Percentiles rank a stretch among this genome's conserved stretches.
These are phyloP conservation scores for Ferdinandea cuprea DNA, from an alignment of 2,888 invertebrate species.

Conservation along the genomic window DNA sequence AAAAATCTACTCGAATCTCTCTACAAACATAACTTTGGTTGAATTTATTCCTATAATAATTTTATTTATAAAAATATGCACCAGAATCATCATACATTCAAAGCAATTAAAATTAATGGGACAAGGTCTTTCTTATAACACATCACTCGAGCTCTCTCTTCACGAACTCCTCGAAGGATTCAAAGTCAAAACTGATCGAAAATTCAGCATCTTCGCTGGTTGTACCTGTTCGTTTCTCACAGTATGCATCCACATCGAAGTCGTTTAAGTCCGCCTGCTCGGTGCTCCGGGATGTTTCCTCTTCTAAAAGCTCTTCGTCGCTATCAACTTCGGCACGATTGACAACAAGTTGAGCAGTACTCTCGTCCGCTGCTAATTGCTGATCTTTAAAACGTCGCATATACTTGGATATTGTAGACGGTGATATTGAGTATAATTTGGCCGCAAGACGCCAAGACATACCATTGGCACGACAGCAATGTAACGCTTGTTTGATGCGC, in stretches of 20 bases:
- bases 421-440: conserved; percentile 70
- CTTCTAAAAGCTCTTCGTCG: conserved; percentile 2
- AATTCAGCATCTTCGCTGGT: conserved; percentile 48
- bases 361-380: neutral
- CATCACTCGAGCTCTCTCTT: conserved; percentile 49
- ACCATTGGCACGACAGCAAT: conserved; percentile 73
- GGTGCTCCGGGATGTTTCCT: neutral
- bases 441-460: conserved; percentile 76
- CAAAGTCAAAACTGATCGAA: conserved; percentile 58
- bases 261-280: neutral
- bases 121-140: neutral
- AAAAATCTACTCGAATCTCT: neutral
- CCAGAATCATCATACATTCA: neutral
- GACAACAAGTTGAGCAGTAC: neutral
- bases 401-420: conserved; percentile 72
- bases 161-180: conserved; percentile 52
- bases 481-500: conserved; percentile 74
- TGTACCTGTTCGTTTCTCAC: neutral
- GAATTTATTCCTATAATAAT: conserved; percentile 20
- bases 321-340: neutral
- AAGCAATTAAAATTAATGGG: neutral
- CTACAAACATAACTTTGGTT: conserved; percentile 17
- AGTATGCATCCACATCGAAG: conserved; percentile 33
- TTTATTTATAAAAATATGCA: neutral
- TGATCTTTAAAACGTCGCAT: conserved; percentile 35